phyloP scores from a whole-genome alignment of 1,140 invertebrate genomes.

The Drosophila trapezifrons region DNA sequence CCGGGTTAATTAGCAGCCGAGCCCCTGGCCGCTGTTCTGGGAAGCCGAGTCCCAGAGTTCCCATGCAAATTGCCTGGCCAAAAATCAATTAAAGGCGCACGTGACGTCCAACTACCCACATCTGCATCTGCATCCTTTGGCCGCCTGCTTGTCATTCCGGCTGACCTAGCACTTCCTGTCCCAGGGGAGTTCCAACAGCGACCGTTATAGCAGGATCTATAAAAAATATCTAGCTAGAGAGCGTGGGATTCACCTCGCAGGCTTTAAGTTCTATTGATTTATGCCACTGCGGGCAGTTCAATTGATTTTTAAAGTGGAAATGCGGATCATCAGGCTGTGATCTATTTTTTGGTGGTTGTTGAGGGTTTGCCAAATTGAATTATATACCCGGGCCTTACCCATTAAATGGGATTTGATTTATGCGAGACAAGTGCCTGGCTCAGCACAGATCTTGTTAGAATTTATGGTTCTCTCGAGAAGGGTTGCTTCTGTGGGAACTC shows the following conservation, averaged over 20 bases:
- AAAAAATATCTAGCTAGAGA: conserved; percentile 17
- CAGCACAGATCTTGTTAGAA: conserved; percentile 29
- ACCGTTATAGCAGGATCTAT: conserved; percentile 60
- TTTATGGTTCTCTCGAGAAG: conserved; percentile 34
- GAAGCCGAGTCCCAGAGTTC: conserved; percentile 47
- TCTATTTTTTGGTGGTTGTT: conserved; percentile 31
- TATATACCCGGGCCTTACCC: conserved; percentile 29
- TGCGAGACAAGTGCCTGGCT: conserved; percentile 62
- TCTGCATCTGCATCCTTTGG: conserved; percentile 50
- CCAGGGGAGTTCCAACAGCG: conserved; percentile 30
- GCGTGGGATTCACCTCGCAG: conserved; percentile 61
- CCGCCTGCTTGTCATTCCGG: conserved; percentile 28
- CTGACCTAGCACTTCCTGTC: conserved; percentile 65
- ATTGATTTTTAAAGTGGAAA: conserved; percentile 65
- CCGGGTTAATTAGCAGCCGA: conserved; percentile 58
- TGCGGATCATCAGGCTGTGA: conserved; percentile 51
- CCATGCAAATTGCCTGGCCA: conserved; percentile 70
- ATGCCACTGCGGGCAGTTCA: conserved; percentile 60
- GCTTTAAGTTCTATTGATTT: conserved; percentile 68
- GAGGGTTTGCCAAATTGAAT: conserved; percentile 61
- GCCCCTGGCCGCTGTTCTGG: conserved; percentile 37
- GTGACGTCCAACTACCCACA: conserved; percentile 66
- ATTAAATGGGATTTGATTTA: conserved; percentile 72
- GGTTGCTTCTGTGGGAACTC: conserved; percentile 28
- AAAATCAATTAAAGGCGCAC: conserved; percentile 77